Base-by-base conservation (phyloP, 2,888 invertebrate genomes). In the Caenorhabditis imperialis region DNA sequence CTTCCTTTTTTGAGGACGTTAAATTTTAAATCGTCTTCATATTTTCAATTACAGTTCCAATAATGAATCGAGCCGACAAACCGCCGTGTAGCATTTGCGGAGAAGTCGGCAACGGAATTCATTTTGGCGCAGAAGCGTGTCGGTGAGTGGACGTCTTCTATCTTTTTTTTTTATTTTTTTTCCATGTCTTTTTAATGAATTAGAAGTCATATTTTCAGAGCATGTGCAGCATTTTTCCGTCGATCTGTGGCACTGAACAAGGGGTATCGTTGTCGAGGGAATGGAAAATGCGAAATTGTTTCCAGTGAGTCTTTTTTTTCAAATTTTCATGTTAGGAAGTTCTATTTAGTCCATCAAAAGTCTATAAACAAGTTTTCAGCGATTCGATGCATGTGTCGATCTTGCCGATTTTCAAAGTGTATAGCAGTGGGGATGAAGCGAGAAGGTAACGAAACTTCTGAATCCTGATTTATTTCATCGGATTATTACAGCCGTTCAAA, bases 201-300 rank as follows among this genome's bases (percentile, higher is more conserved):
- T 14, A 20, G 1, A 20, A 37, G 7, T 30, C 20, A 8, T 22
- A 35, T 35, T 47, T 63, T 33, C 57, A 77, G 83, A n/a, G 83
- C 83, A 7, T 85, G 85, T 60, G 85, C 85, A 7, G 85, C 85
- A 3, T 85, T 85, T 45, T 85, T 85, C 51, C 77, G 85, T 0
- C 58, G 85, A 16, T 82, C 84, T 0, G 84, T 85, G 0, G 85
- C 83, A 10, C 67, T 86, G 30, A 82, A 79, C 45, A 85, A 85
- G 35, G 51, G 51, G 6, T 85, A 85, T 55, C 42, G 67, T n/a
- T 85, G 85, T 55, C 53, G 85, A 16, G 81, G 81, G 40, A 75
- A 54, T 23, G 79, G 83, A 44, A 55, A 75, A n/a, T 85, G 85
- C 44, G 72, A 76, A 6, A 84, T 85, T 25, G 27, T 78, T n/a